Evolutionary conservation across 2,113 vertebrate genomes (phyloP).

Genomic region (Osmerus mordax): DNA sequence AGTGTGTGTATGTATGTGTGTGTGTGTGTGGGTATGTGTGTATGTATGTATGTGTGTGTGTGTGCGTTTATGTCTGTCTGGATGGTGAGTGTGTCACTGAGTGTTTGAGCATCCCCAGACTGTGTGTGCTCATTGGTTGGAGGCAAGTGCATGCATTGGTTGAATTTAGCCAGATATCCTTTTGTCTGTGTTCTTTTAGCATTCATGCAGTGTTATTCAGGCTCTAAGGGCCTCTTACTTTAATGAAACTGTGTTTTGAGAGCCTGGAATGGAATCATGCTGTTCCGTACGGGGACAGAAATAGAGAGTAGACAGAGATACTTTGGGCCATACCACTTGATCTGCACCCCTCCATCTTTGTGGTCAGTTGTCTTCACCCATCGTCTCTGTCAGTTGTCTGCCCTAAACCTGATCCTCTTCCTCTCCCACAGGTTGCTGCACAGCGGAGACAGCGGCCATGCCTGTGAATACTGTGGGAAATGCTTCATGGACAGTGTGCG

Average conservation of each 20-base stretch:
- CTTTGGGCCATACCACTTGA: no score
- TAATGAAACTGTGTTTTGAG: slow-evolving; percentile 63
- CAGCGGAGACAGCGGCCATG: slow-evolving; percentile 92
- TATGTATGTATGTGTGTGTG: slow-evolving; percentile 13
- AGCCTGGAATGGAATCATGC: slow-evolving; percentile 57
- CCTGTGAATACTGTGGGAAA: slow-evolving; percentile 96
- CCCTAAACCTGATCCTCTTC: slow-evolving; percentile 38
- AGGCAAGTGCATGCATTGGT: slow-evolving; percentile 61
- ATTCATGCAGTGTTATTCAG: slow-evolving; percentile 69
- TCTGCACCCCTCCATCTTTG: no score
- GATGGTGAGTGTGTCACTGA: not conserved
- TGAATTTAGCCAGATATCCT: slow-evolving; percentile 70
- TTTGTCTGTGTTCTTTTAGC: slow-evolving; percentile 68
- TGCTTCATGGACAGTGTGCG: slow-evolving; percentile 97
- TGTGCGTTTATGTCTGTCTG: slow-evolving; percentile 34
- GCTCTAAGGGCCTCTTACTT: slow-evolving; percentile 61
- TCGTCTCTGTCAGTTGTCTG: not conserved
- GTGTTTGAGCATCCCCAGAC: not conserved
- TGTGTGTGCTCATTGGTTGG: slow-evolving; percentile 35
- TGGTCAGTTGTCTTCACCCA: not conserved
- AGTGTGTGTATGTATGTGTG: not conserved
- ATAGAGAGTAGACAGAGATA: slow-evolving; percentile 23
- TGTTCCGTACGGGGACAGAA: slow-evolving; percentile 39
- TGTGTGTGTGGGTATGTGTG: not conserved
- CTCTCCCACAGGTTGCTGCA: slow-evolving; percentile 85